Conservation (phyloP, 1,140 invertebrate species). For the Aradophagus sp. region DNA sequence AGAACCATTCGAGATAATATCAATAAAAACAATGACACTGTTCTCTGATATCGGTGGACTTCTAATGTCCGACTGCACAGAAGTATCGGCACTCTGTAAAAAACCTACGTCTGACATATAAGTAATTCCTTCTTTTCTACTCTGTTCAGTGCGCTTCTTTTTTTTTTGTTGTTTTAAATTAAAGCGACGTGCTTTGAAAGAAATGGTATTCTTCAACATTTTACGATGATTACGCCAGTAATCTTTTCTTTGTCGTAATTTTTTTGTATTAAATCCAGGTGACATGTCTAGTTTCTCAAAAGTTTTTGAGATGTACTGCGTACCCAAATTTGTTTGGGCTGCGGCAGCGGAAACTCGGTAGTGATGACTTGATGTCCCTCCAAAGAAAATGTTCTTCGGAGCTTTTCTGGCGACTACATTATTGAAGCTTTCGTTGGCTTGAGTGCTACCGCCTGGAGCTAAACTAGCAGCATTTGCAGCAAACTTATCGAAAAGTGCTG, state of each 20-base stretch:
- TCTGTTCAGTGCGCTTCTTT: constrained; percentile 21
- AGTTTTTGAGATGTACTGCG: constrained; percentile 9
- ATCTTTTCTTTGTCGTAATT: constrained; percentile 13
- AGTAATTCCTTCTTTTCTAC: constrained; percentile 15
- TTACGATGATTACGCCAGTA: constrained; percentile 12
- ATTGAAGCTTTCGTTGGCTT: constrained; percentile 37
- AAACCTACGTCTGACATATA: constrained; percentile 37
- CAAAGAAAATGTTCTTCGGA: constrained; percentile 33
- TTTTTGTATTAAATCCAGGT: constrained; percentile 14
- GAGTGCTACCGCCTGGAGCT: constrained; percentile 12
- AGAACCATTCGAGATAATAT: constrained; percentile 17
- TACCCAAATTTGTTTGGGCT: constrained; percentile 27
- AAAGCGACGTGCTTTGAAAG: constrained; percentile 15
- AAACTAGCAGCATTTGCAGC: constrained; percentile 9
- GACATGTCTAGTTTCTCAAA: constrained; percentile 7
- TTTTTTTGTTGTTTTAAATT: constrained; percentile 12
- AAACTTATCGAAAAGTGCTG: constrained; percentile 13
- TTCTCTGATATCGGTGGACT: constrained; percentile 2
- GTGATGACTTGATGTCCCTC: constrained; percentile 22
- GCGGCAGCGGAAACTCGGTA: constrained; percentile 23
- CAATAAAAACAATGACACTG: constrained; percentile 8
- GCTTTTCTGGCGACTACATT: constrained; percentile 21
- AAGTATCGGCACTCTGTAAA: constrained; percentile 2
- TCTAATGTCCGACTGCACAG: background rate
- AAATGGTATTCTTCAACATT: background rate